Evolutionary conservation across 2,113 vertebrate species (phyloP).

Genomic region (Cynoglossus semilaevis): DNA sequence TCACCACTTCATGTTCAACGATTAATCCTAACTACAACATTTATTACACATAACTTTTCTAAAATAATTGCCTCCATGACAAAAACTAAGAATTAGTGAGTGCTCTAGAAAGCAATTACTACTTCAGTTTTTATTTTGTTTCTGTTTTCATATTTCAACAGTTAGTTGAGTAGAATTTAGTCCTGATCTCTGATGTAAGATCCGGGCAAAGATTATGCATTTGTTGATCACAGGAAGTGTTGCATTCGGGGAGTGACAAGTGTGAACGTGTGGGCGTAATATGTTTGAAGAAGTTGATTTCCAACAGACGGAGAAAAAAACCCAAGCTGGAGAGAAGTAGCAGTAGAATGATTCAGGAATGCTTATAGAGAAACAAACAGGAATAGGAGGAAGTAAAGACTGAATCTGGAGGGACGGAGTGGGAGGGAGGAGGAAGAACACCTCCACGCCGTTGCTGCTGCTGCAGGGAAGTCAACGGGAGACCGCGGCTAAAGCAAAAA

Average conservation of each 20-base stretch:
- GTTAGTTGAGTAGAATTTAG: too few relatives aligned
- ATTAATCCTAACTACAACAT: too few relatives aligned
- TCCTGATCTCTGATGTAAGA: too few relatives aligned
- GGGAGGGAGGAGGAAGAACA: conserved; percentile 8
- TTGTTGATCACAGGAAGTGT: conserved; percentile 5
- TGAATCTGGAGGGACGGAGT: neutral
- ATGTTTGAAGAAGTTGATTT: conserved; percentile 45
- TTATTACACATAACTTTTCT: too few relatives aligned
- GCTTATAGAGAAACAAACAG: neutral
- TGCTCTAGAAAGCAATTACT: neutral
- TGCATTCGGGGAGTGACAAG: conserved; percentile 11
- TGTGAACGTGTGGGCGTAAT: conserved; percentile 51
- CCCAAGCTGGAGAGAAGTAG: conserved; percentile 1
- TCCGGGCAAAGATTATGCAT: neutral
- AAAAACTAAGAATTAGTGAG: too few relatives aligned
- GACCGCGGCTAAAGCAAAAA: conserved; percentile 76
- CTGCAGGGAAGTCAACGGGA: conserved; percentile 44
- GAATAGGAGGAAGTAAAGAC: conserved; percentile 10
- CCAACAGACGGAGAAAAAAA: conserved; percentile 66
- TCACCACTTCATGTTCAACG: too few relatives aligned
- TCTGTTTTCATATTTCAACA: too few relatives aligned
- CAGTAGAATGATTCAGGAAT: neutral
- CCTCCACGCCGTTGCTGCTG: conserved; percentile 1
- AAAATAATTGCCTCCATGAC: too few relatives aligned
- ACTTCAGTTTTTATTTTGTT: neutral